Evolutionary conservation across 2,888 invertebrate genomes (phyloP).

Genomic region (Agriopis aurantiaria): DNA sequence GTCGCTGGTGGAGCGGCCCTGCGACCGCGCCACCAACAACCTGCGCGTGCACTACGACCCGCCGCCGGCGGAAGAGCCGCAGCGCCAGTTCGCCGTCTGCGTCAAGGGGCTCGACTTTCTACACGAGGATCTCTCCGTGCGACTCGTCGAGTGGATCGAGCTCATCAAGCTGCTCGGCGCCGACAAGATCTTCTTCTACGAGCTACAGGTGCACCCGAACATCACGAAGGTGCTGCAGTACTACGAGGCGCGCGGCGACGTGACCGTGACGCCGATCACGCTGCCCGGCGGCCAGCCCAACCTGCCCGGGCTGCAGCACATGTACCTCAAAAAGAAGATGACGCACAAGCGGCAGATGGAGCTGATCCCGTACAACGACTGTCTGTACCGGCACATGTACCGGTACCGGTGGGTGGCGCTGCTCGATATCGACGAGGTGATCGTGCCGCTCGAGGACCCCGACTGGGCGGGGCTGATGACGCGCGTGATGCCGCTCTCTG

Average conservation of each 20-base stretch:
- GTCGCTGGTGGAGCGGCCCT: conserved; percentile 93
- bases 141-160: conserved; percentile 98
- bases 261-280: conserved; percentile 92
- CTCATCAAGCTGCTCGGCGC: conserved; percentile 94
- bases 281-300: conserved; percentile 96
- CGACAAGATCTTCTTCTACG: conserved; percentile 96
- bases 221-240: conserved; percentile 92
- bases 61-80: conserved; percentile 83
- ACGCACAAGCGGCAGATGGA: conserved; percentile 98
- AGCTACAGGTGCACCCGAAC: conserved; percentile 96
- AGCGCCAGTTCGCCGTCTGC: conserved; percentile 95
- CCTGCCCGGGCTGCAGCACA: conserved; percentile 94
- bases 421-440: conserved; percentile 97
- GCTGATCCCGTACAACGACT: conserved; percentile 98
- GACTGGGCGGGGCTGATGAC: conserved; percentile 93
- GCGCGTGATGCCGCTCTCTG: conserved; percentile 88
- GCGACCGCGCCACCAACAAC: conserved; percentile 95
- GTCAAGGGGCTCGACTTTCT: conserved; percentile 97
- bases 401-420: conserved; percentile 96
- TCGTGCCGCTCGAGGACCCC: conserved; percentile 93
- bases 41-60: conserved; percentile 93
- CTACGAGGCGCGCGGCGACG: conserved; percentile 89
- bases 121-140: conserved; percentile 95
- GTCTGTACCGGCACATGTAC: conserved; percentile 96
- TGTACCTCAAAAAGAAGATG: conserved; percentile 95